Base-by-base conservation (phyloP, 2,888 invertebrate genomes). In the Ochropleura plecta region DNA sequence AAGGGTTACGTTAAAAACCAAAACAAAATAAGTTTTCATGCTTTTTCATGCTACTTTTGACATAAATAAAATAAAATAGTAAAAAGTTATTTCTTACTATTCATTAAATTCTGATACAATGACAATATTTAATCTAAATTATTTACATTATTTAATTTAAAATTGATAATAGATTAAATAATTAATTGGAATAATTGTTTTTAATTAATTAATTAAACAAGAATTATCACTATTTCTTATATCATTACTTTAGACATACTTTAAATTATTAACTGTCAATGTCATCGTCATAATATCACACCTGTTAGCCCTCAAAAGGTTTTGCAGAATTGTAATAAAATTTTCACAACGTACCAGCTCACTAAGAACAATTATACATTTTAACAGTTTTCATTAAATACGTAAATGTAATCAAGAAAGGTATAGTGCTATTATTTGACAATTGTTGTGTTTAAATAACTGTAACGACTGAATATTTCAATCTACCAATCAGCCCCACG, bases 401-500 rank as follows among this genome's bases (percentile, higher is more conserved):
- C 48, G 55, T 0, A 71, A 71, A 67, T 42, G 12, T 16, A 40
- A 79, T 66, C 55, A 62, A 63, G n/a, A 48, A n/a, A 59, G 48
- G 20, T 66, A 5, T 46, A 49, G 44, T 57, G 40, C 40, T 14
- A 8, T 59, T 69, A 72, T 73, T 70, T 62, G 53, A 70, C 66
- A 65, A 67, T 59, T 67, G 67, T 67, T 42, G 20, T 44, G 66
- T 77, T 77, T 51, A 69, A 76, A 76, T 66, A 5, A 71, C 65
- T 69, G 48, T 76, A 16, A 44, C 10, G 44, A 83, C 81, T 77
- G 71, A 83, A 81, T 65, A 71, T 78, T 84, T 78, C 18, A 63
- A 63, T 68, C 18, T 18, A 16, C 68, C 72, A 81, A 81, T 81
- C 79, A 85, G 73, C 85, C 78, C 77, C 70, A 46, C 42, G 70